Percentiles rank a stretch among this genome's conserved stretches.
Evolutionary conservation across 1,140 invertebrate genomes (phyloP).

Genomic region (Ectropis grisescens): DNA sequence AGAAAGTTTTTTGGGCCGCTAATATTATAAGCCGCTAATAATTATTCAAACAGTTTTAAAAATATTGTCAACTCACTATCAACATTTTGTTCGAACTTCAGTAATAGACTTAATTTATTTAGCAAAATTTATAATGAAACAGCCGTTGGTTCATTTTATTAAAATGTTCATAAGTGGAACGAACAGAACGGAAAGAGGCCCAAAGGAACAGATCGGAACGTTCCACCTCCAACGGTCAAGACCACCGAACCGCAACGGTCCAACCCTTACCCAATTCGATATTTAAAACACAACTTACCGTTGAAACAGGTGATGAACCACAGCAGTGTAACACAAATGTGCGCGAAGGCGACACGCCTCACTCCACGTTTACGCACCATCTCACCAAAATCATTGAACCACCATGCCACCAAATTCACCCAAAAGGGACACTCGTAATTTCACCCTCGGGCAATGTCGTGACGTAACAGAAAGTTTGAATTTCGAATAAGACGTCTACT

Average conservation of each 20-base stretch:
- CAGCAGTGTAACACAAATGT: slow-evolving; percentile 36
- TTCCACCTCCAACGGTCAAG: slow-evolving; percentile 19
- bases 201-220: too few relatives aligned
- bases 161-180: too few relatives aligned
- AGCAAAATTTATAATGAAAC: too few relatives aligned
- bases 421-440: slow-evolving; percentile 21
- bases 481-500: slow-evolving; percentile 14
- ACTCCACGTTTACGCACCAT: slow-evolving; percentile 46
- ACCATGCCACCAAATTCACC: slow-evolving; percentile 42
- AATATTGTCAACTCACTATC: too few relatives aligned
- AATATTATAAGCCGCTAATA: too few relatives aligned
- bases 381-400: slow-evolving; percentile 43
- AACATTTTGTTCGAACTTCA: too few relatives aligned
- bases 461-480: slow-evolving; percentile 51
- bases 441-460: slow-evolving; percentile 24
- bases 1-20: too few relatives aligned
- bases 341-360: slow-evolving; percentile 29
- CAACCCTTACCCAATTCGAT: slow-evolving; percentile 24
- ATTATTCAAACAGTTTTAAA: too few relatives aligned
- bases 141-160: too few relatives aligned
- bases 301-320: slow-evolving; percentile 49
- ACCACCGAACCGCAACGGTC: slow-evolving; percentile 28
- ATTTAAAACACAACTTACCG: slow-evolving; percentile 41
- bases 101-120: too few relatives aligned
- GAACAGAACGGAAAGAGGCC: too few relatives aligned